phyloP scores from a whole-genome alignment of 2,888 invertebrate species.

The Micropterix aruncella region DNA sequence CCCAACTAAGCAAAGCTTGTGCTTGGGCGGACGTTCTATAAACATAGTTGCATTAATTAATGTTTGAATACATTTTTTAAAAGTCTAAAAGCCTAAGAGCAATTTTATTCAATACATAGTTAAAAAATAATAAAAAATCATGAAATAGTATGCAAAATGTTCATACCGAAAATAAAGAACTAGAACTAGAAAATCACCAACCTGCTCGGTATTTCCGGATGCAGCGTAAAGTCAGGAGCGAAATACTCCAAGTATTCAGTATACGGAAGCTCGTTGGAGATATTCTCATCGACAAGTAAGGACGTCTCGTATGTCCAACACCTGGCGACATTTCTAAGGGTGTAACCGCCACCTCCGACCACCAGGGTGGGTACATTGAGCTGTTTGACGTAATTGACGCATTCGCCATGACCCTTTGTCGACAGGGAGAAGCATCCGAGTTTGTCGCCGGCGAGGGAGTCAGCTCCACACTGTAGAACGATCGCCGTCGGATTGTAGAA shows the following conservation, averaged over 20 bases:
- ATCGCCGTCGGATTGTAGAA: slow-evolving; percentile 94
- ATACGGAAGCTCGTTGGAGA: slow-evolving; percentile 89
- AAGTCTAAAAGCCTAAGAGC: too few relatives aligned
- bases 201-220: slow-evolving; percentile 79
- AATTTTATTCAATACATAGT: too few relatives aligned
- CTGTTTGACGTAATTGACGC: slow-evolving; percentile 90
- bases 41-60: too few relatives aligned
- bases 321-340: slow-evolving; percentile 89
- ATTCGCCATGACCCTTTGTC: slow-evolving; percentile 93
- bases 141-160: not conserved
- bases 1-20: too few relatives aligned
- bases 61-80: too few relatives aligned
- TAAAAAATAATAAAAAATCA: not conserved
- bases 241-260: slow-evolving; percentile 96
- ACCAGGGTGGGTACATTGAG: slow-evolving; percentile 85
- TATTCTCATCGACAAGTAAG: slow-evolving; percentile 79
- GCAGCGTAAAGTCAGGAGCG: slow-evolving; percentile 90
- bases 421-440: slow-evolving; percentile 94
- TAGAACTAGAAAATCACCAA: slow-evolving; percentile 11
- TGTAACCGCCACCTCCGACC: slow-evolving; percentile 77
- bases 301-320: slow-evolving; percentile 99
- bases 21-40: too few relatives aligned
- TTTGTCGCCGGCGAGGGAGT: slow-evolving; percentile 88
- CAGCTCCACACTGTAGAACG: slow-evolving; percentile 96
- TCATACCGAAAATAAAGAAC: slow-evolving; percentile 1